These are phyloP conservation scores for Pteruthius melanotis DNA, from an alignment of 2,113 vertebrate genomes.

Conservation along the genomic window DNA sequence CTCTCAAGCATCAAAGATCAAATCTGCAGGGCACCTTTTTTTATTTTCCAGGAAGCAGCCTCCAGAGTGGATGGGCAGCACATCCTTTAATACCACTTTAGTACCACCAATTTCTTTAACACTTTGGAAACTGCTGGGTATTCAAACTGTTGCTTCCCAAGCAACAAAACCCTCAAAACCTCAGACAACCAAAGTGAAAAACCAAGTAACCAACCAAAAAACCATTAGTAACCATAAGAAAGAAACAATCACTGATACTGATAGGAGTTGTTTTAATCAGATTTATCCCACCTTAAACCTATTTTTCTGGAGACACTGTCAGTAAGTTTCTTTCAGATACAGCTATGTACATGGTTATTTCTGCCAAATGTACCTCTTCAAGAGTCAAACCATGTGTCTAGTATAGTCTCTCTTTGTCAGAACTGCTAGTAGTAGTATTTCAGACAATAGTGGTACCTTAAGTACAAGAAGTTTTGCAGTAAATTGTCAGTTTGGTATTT, in stretches of 20 bases:
- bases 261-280: background rate
- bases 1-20: background rate
- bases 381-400: background rate
- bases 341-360: background rate
- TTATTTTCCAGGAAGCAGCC: background rate
- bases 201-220: background rate
- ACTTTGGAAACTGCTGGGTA: background rate
- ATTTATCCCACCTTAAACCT: background rate
- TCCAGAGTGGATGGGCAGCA: background rate
- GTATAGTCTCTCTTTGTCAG: background rate
- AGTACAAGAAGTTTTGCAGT: background rate
- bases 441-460: background rate
- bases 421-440: background rate
- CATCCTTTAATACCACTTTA: background rate
- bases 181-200: background rate
- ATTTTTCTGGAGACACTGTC: background rate
- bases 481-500: background rate
- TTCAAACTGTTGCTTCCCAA: background rate
- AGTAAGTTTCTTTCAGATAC: background rate
- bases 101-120: background rate
- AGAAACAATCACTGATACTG: background rate
- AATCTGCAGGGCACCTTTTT: background rate
- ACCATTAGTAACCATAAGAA: background rate
- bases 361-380: background rate
- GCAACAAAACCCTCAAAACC: background rate